phyloP scores from a whole-genome alignment of 2,113 vertebrate species.

The Talpa occidentalis region DNA sequence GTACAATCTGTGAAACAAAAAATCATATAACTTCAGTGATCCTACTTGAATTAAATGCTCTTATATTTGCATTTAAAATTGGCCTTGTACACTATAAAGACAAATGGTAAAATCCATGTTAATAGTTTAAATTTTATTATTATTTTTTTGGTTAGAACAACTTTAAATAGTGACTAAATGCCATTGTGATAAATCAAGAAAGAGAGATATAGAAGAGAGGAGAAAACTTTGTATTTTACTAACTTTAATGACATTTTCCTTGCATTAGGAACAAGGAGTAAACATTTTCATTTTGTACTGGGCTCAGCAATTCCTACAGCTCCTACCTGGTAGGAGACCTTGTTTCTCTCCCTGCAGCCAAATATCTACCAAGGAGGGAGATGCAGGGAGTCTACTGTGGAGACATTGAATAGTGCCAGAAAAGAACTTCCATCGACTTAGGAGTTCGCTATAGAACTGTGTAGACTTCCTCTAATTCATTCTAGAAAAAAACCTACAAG shows the following conservation, averaged over 20 bases:
- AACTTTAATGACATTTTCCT: neutral
- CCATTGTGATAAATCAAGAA: neutral
- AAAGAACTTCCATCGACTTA: neutral
- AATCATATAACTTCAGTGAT: conserved; percentile 6
- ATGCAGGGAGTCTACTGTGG: neutral
- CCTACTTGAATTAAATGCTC: neutral
- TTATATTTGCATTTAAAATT: too few species aligned
- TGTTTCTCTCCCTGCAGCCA: neutral
- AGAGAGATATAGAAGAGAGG: neutral
- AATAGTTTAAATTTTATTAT: conserved; percentile 21
- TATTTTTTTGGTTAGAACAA: neutral
- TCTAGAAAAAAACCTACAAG: neutral
- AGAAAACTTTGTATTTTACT: neutral
- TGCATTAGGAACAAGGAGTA: neutral
- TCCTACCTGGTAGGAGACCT: neutral
- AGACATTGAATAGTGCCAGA: neutral
- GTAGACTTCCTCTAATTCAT: neutral
- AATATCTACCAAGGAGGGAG: neutral
- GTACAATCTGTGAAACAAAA: neutral
- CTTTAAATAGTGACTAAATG: conserved; percentile 23
- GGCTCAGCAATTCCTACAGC: too few species aligned
- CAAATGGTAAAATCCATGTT: neutral
- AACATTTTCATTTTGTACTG: neutral
- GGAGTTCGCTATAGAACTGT: neutral
- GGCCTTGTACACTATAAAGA: too few species aligned